A percentile compares a stretch with the other conserved stretches of the same genome.
Evolutionary conservation across 2,797 vertebrate genomes (phyloP).

Genomic region (Cyprinodon diabolis): DNA sequence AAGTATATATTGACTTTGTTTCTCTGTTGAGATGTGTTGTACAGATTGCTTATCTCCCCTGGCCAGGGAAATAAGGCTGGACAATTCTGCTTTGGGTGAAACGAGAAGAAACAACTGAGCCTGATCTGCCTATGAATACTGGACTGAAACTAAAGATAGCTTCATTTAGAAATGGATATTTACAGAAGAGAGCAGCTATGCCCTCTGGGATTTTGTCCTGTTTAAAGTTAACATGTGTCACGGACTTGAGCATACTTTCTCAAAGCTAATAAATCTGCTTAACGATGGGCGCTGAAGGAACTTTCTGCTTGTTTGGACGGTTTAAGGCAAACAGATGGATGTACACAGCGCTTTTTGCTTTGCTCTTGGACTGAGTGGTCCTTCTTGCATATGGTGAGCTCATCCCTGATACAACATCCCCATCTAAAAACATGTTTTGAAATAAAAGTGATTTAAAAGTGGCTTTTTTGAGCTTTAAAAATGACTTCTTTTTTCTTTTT

Average conservation of each 20-base stretch:
- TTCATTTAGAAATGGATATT: slow-evolving; percentile 38
- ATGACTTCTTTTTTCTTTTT: background rate
- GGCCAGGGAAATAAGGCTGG: slow-evolving; percentile 60
- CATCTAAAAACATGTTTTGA: slow-evolving; percentile 52
- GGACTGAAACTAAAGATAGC: slow-evolving; percentile 49
- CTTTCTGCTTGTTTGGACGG: slow-evolving; percentile 60
- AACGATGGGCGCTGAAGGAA: slow-evolving; percentile 59
- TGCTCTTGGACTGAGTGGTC: slow-evolving; percentile 62
- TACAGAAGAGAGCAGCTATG: slow-evolving; percentile 39
- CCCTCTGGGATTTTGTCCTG: slow-evolving; percentile 47
- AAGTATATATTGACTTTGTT: slow-evolving; percentile 80
- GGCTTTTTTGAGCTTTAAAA: slow-evolving; percentile 85
- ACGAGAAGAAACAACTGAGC: slow-evolving; percentile 38
- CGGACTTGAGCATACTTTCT: slow-evolving; percentile 46
- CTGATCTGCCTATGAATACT: slow-evolving; percentile 34
- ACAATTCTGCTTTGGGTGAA: slow-evolving; percentile 63
- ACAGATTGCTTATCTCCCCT: slow-evolving; percentile 55
- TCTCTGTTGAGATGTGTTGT: slow-evolving; percentile 74
- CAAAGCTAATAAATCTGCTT: slow-evolving; percentile 52
- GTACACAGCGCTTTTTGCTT: slow-evolving; percentile 69
- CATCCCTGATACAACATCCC: slow-evolving; percentile 62
- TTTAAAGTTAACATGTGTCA: slow-evolving; percentile 44
- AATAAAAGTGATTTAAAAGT: slow-evolving; percentile 72
- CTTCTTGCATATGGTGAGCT: slow-evolving; percentile 57
- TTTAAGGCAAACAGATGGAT: slow-evolving; percentile 74